A percentile compares a stretch with the other conserved stretches of the same genome.
Evolutionary conservation across 2,888 invertebrate species (phyloP).

Genomic region (Ormyrus labotus): DNA sequence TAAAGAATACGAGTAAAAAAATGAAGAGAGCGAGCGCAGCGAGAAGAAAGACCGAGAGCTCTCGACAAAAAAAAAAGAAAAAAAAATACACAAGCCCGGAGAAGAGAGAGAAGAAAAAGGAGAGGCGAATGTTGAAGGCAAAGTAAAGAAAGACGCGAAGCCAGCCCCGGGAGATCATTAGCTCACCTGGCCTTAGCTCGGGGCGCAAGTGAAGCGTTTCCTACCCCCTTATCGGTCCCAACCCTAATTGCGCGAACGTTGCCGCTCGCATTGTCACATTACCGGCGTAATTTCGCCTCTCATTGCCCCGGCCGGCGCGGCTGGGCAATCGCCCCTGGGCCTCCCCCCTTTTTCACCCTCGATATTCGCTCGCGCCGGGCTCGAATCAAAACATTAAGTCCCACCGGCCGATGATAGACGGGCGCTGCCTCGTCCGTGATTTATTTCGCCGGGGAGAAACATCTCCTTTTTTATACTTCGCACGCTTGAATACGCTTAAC

Average conservation of each 20-base stretch:
- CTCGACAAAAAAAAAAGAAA: neutral
- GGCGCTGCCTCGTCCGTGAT: too few species aligned
- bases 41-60: constrained; percentile 13
- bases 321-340: constrained; percentile 16
- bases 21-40: neutral
- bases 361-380: neutral
- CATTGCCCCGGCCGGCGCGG: neutral
- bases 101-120: constrained; percentile 18
- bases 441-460: too few species aligned
- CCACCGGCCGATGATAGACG: constrained; percentile 16
- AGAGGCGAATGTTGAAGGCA: constrained; percentile 24
- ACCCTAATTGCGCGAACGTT: constrained; percentile 58
- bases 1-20: neutral
- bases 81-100: constrained; percentile 42
- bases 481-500: too few species aligned
- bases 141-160: constrained; percentile 57
- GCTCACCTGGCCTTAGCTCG: constrained; percentile 65
- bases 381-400: constrained; percentile 41
- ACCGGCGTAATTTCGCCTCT: constrained; percentile 34
- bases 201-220: constrained; percentile 55
- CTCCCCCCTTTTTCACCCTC: constrained; percentile 33
- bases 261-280: constrained; percentile 54
- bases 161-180: constrained; percentile 69
- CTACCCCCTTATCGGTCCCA: constrained; percentile 65
- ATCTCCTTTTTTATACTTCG: too few species aligned